Base-by-base conservation (phyloP, 2,888 invertebrate species). In the Saturnia japonica region DNA sequence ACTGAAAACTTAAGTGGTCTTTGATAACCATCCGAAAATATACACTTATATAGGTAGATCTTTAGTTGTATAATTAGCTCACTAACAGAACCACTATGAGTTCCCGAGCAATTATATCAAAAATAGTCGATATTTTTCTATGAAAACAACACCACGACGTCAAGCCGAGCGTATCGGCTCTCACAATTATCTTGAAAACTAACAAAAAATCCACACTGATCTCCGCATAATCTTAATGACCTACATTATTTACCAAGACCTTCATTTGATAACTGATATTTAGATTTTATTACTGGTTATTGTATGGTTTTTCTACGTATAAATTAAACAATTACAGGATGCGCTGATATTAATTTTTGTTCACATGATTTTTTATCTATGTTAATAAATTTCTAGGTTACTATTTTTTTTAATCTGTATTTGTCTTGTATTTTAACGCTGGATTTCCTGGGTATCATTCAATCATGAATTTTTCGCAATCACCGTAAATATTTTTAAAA, bases 171-270 rank as follows among this genome's bases (percentile, higher is more conserved):
- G 74, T n/a, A n/a, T 72, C 80, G 70, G 68, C 77, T 85, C 86
- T 82, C 87, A 85, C 87, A 85, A 77, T 79, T 78, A 77, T 72
- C 73, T 78, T 77, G 76, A 72, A 74, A 73, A 76, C 74, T 62
- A 74, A 82, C 82, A 84, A 87, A 86, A 86, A 82, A 79, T 76
- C 80, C 76, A 77, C 40, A 64, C 40, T 64, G 64, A 64, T 64
- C 75, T 78, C 78, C 76, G 71, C 73, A 69, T 71, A 42, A 75
- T 78, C 78, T 80, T 78, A 78, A 78, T 82, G 86, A 83, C 86
- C 86, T 82, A 86, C 79, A 84, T 85, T 80, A 79, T 79, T 75
- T 72, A 77, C 70, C 73, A 71, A 77, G 80, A 80, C 86, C 86
- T 84, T 85, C 78, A 75, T 73, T 42, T 67, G 43, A 68, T 70